Conservation (phyloP, 2,797 vertebrate genomes). For the Pyrocephalus nanus region DNA sequence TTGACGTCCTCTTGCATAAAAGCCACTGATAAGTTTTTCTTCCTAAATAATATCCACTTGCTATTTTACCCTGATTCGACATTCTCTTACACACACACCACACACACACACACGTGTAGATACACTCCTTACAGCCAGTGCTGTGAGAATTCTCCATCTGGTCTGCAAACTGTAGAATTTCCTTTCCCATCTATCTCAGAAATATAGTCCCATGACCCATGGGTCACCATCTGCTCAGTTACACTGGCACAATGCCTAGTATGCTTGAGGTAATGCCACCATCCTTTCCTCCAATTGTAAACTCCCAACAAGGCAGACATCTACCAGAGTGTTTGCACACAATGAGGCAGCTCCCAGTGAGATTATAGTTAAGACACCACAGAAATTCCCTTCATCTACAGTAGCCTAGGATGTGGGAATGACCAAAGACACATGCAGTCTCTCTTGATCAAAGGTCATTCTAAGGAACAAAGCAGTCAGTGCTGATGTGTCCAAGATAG, state of each 20-base stretch:
- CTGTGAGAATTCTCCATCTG: conserved; percentile 75
- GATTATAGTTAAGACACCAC: conserved; percentile 73
- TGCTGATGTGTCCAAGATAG: conserved; percentile 72
- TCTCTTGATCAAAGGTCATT: conserved; percentile 75
- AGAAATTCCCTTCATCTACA: conserved; percentile 72
- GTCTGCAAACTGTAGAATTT: conserved; percentile 74
- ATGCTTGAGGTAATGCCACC: conserved; percentile 76
- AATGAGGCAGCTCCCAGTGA: conserved; percentile 75
- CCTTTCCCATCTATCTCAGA: conserved; percentile 77
- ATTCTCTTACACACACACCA: conserved; percentile 47
- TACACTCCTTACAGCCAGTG: conserved; percentile 15
- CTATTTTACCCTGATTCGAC: conserved; percentile 6
- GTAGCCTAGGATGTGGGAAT: conserved; percentile 76
- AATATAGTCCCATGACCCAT: conserved; percentile 81
- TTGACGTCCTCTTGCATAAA: background rate
- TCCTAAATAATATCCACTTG: conserved; percentile 14
- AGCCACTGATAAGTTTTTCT: background rate
- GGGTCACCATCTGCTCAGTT: conserved; percentile 88
- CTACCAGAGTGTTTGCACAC: conserved; percentile 74
- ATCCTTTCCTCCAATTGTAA: conserved; percentile 77
- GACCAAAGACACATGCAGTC: conserved; percentile 75
- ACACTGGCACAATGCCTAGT: conserved; percentile 81
- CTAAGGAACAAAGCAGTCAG: conserved; percentile 73
- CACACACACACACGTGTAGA: background rate
- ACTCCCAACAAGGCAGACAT: conserved; percentile 72